These are phyloP conservation scores for Microctenopoma stevenorrisi DNA, from an alignment of 2,797 vertebrate species.

Conservation along the genomic window DNA sequence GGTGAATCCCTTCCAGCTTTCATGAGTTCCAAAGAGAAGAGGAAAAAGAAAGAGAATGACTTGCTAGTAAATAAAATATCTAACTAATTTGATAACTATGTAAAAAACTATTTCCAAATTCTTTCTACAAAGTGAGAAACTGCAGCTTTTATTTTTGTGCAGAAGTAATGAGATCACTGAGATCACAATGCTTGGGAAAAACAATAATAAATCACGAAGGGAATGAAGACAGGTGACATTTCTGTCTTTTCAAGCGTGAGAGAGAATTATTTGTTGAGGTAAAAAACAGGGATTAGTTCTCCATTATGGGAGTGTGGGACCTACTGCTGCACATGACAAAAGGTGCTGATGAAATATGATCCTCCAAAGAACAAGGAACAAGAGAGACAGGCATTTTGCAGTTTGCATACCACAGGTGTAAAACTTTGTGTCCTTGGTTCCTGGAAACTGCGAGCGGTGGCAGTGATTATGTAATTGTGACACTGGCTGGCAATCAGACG, in stretches of 20 bases:
- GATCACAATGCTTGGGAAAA: neutral
- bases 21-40: neutral
- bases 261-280: conserved; percentile 41
- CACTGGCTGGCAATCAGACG: neutral
- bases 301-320: conserved; percentile 35
- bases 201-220: conserved; percentile 23
- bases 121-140: neutral
- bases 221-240: conserved; percentile 71
- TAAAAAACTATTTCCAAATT: too few relatives aligned
- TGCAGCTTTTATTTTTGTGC: conserved; percentile 5
- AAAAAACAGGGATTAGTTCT: conserved; percentile 47
- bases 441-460: conserved; percentile 25
- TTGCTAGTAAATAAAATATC: too few relatives aligned
- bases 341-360: conserved; percentile 38
- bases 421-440: conserved; percentile 24
- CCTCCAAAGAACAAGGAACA: neutral
- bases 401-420: conserved; percentile 48
- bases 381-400: conserved; percentile 15
- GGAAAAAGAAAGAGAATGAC: neutral
- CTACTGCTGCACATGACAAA: conserved; percentile 31
- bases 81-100: too few relatives aligned
- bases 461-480: conserved; percentile 19
- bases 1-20: too few relatives aligned
- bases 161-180: too few relatives aligned
- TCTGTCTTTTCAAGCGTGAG: conserved; percentile 22